Conservation (phyloP, 2,888 invertebrate species). For the Neuroscelio doddi region DNA sequence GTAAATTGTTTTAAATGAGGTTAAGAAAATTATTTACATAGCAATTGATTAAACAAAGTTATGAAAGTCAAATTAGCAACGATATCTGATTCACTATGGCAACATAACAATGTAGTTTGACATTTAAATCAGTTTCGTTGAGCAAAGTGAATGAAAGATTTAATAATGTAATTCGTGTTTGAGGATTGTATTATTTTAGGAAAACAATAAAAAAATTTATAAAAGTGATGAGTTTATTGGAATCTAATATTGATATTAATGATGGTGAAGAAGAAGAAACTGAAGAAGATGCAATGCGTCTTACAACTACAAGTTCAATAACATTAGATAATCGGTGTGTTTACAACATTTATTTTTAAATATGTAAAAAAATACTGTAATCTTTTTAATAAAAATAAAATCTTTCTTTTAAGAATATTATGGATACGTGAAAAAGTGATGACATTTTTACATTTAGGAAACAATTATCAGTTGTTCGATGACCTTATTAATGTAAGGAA, state of each 20-base stretch:
- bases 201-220: no score
- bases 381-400: neutral
- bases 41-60: no score
- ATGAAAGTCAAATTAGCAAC: neutral
- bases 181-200: no score
- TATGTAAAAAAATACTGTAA: no score
- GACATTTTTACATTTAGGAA: constrained; percentile 74
- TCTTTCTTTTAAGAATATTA: constrained; percentile 71
- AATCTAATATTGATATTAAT: neutral
- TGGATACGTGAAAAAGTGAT: constrained; percentile 82
- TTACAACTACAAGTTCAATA: neutral
- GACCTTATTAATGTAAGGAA: constrained; percentile 62
- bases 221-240: no score
- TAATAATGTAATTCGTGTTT: no score
- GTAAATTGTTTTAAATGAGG: no score
- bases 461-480: constrained; percentile 60
- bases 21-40: no score
- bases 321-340: constrained; percentile 15
- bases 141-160: no score
- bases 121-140: no score
- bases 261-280: neutral
- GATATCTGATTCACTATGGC: neutral
- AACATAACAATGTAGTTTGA: neutral
- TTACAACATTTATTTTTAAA: no score
- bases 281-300: neutral